phyloP scores from a whole-genome alignment of 2,797 vertebrate species.

The Anas acuta region DNA sequence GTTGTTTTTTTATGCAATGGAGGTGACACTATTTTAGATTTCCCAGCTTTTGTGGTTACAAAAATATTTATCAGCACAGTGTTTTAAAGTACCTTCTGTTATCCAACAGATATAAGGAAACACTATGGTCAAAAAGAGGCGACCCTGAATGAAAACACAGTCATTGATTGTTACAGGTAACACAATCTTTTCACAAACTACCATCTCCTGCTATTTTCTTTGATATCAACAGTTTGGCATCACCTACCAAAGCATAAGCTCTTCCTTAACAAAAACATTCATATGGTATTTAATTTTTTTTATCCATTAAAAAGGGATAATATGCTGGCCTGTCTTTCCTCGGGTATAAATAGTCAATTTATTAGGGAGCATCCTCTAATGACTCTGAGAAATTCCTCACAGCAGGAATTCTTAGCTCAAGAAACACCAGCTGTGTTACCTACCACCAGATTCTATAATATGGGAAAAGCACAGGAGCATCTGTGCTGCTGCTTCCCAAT shows the following conservation, averaged over 20 bases:
- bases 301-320: not conserved
- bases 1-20: not conserved
- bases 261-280: not conserved
- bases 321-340: not conserved
- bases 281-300: not conserved
- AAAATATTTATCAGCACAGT: not conserved
- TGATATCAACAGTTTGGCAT: not conserved
- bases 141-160: not conserved
- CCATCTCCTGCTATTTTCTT: not conserved
- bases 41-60: not conserved
- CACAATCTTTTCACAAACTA: not conserved
- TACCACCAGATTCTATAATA: not conserved
- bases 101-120: not conserved
- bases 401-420: not conserved
- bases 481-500: fast-evolving
- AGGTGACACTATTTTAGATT: not conserved
- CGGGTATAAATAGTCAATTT: not conserved
- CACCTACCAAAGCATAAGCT: not conserved
- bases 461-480: not conserved
- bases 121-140: not conserved
- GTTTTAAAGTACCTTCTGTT: not conserved
- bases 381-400: not conserved
- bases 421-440: not conserved
- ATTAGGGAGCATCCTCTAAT: not conserved
- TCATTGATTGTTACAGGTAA: not conserved